Evolutionary conservation across 2,888 invertebrate species (phyloP).

Genomic region (Saturnia pavonia): DNA sequence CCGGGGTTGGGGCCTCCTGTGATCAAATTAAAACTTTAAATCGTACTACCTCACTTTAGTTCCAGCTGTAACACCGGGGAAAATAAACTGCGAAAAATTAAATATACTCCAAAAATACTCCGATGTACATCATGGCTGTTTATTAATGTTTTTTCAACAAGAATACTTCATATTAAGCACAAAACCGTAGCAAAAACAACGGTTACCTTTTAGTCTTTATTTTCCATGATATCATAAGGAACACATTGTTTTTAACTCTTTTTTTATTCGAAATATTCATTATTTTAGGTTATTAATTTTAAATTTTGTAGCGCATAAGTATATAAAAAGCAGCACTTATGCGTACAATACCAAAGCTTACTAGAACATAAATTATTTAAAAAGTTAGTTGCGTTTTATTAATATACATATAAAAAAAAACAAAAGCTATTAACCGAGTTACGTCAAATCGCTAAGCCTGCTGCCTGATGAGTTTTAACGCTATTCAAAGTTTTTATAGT

Average conservation of each 20-base stretch:
- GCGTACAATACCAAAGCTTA: background rate
- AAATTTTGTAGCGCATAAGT: background rate
- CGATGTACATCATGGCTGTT: no score
- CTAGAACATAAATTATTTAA: constrained; percentile 14
- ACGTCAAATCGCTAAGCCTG: background rate
- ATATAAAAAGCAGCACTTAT: background rate
- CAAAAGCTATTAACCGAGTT: background rate
- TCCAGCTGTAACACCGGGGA: background rate
- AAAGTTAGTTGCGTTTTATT: constrained; percentile 26
- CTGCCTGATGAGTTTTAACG: background rate
- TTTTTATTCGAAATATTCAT: background rate
- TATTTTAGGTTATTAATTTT: no score
- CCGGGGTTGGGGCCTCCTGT: constrained; percentile 32
- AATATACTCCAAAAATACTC: background rate
- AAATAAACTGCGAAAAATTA: background rate
- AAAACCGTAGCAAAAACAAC: background rate
- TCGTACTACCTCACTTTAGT: background rate
- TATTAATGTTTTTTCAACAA: no score
- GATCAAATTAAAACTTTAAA: background rate
- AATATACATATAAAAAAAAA: background rate
- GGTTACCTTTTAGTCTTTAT: no score
- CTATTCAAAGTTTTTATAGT: background rate
- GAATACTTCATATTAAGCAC: no score
- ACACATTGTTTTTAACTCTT: no score
- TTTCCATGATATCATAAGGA: no score